phyloP scores from a whole-genome alignment of 2,888 invertebrate species.

The Ptychoptera contaminata region DNA sequence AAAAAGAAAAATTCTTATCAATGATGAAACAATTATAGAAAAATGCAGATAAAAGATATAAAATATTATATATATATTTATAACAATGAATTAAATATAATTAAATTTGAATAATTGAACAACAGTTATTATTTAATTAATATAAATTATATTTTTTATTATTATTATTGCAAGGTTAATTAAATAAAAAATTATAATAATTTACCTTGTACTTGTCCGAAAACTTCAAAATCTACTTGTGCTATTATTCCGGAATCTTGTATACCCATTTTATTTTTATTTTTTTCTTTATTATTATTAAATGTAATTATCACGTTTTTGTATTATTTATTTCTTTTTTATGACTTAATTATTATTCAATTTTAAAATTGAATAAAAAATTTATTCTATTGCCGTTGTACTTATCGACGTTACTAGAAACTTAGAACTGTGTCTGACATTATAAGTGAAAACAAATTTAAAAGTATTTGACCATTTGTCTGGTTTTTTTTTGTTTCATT shows the following conservation, averaged over 20 bases:
- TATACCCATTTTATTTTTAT: slow-evolving; percentile 33
- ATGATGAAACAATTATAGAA: background rate
- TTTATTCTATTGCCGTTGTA: too few species aligned
- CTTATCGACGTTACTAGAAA: too few species aligned
- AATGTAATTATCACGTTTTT: slow-evolving; percentile 14
- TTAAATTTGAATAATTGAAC: too few species aligned
- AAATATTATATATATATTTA: background rate
- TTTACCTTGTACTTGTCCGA: slow-evolving; percentile 78
- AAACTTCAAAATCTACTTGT: slow-evolving; percentile 81
- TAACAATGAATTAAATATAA: background rate
- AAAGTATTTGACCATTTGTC: too few species aligned
- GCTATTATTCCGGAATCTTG: slow-evolving; percentile 46
- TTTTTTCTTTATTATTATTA: slow-evolving; percentile 12
- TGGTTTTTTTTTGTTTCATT: too few species aligned
- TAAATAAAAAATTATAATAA: slow-evolving; percentile 4
- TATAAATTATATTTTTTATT: too few species aligned
- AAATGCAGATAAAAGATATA: background rate
- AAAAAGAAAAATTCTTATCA: background rate
- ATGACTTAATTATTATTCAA: too few species aligned
- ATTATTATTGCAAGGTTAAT: background rate
- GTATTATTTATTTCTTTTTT: too few species aligned
- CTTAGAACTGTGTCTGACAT: too few species aligned
- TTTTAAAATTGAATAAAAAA: too few species aligned
- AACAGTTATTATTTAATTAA: too few species aligned
- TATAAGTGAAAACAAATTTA: too few species aligned